These are phyloP conservation scores for Drosophila albomicans DNA, from an alignment of 1,140 invertebrate genomes.

Conservation along the genomic window DNA sequence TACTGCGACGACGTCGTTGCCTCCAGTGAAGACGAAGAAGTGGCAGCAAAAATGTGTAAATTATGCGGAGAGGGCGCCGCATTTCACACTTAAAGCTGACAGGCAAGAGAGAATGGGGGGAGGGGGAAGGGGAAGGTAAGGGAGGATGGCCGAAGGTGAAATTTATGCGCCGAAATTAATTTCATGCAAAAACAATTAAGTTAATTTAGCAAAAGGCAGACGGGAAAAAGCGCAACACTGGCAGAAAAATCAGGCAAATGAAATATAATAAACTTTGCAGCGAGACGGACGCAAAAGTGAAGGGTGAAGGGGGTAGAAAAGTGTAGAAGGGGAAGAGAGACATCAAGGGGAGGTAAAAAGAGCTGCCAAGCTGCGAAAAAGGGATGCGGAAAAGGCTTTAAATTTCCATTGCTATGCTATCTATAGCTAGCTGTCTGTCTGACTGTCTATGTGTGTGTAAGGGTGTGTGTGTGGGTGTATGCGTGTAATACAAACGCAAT, in stretches of 20 bases:
- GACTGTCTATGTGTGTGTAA: neutral
- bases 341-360: constrained; percentile 7
- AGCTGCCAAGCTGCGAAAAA: constrained; percentile 34
- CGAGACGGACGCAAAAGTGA: neutral
- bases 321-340: neutral
- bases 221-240: constrained; percentile 66
- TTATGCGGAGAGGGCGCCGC: constrained; percentile 75
- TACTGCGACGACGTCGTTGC: constrained; percentile 5
- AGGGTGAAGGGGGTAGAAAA: no score
- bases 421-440: constrained; percentile 18
- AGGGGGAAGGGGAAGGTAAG: neutral
- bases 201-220: constrained; percentile 79
- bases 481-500: constrained; percentile 82
- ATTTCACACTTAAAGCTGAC: constrained; percentile 80
- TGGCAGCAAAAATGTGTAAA: constrained; percentile 76
- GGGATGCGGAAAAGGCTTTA: constrained; percentile 61
- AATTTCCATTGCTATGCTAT: constrained; percentile 69
- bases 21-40: constrained; percentile 37
- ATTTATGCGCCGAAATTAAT: constrained; percentile 83
- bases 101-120: constrained; percentile 1
- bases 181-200: constrained; percentile 83
- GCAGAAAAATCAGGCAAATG: constrained; percentile 77
- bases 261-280: constrained; percentile 80
- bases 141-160: constrained; percentile 63
- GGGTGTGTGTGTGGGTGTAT: constrained; percentile 23